Evolutionary conservation across 2,888 invertebrate genomes (phyloP).

Genomic region (Stenotaenia linearis): DNA sequence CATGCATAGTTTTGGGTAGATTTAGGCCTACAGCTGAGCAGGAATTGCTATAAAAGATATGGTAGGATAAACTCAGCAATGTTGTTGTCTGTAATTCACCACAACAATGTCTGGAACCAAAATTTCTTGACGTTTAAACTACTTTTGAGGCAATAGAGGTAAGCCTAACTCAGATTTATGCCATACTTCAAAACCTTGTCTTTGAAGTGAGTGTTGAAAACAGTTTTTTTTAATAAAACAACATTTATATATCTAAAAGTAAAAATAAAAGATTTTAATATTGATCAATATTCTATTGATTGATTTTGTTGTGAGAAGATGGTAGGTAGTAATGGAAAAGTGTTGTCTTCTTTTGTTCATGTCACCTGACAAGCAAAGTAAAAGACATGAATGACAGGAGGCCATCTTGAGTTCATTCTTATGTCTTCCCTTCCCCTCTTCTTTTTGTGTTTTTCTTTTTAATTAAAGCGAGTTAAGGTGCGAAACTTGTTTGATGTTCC

Average conservation of each 20-base stretch:
- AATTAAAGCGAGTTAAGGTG: not conserved
- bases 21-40: no score
- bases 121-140: no score
- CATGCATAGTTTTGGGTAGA: no score
- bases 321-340: conserved; percentile 13
- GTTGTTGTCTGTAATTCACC: no score
- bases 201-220: no score
- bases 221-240: not conserved
- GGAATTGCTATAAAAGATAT: no score
- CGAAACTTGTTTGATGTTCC: not conserved
- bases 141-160: no score
- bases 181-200: no score
- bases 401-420: not conserved
- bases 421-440: not conserved
- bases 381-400: conserved; percentile 13
- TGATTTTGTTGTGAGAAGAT: not conserved
- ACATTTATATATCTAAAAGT: no score
- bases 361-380: conserved; percentile 19
- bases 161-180: no score
- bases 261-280: not conserved
- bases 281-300: not conserved
- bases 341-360: conserved; percentile 19
- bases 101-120: no score
- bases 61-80: no score
- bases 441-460: not conserved